These are phyloP conservation scores for Siderastrea radians DNA, from an alignment of 92 coral and sea anemone genomes.

Conservation along the genomic window DNA sequence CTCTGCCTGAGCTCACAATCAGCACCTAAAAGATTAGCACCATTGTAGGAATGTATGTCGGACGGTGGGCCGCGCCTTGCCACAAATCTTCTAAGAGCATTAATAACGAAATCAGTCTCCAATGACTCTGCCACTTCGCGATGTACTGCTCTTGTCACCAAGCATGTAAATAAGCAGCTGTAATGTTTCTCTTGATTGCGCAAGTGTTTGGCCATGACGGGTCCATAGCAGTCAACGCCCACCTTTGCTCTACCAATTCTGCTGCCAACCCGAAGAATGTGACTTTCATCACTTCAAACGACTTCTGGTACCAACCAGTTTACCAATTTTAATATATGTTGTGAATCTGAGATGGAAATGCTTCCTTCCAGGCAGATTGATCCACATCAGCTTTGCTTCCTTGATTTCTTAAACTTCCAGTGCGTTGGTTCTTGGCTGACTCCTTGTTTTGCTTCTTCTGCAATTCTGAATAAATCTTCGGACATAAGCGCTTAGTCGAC, in stretches of 20 bases:
- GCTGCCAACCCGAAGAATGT: constrained; percentile 55
- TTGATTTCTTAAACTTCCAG: constrained; percentile 13
- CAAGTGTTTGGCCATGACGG: constrained; percentile 20
- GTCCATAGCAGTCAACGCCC: constrained; percentile 61
- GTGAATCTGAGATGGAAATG: constrained; percentile 5
- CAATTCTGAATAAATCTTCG: background rate
- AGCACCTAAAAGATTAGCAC: background rate
- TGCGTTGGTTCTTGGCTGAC: constrained; percentile 1
- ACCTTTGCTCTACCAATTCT: constrained; percentile 49
- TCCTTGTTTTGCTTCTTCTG: background rate
- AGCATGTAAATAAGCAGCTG: constrained; percentile 33
- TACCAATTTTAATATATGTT: background rate
- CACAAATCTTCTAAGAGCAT: constrained; percentile 33
- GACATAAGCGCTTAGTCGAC: constrained; percentile 18
- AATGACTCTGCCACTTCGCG: constrained; percentile 23
- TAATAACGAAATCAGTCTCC: constrained; percentile 58
- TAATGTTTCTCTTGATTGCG: constrained; percentile 35
- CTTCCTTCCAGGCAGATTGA: constrained; percentile 13
- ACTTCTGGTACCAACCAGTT: constrained; percentile 17
- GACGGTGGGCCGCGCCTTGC: constrained; percentile 48
- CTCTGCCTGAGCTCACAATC: constrained; percentile 46
- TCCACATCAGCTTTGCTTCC: constrained; percentile 14
- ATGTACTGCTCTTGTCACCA: constrained; percentile 4
- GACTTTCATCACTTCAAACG: constrained; percentile 22
- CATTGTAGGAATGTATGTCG: constrained; percentile 52